A percentile compares a stretch with the other conserved stretches of the same genome.
These are phyloP conservation scores for Lethocerus indicus DNA, from an alignment of 1,140 invertebrate genomes.

Conservation along the genomic window DNA sequence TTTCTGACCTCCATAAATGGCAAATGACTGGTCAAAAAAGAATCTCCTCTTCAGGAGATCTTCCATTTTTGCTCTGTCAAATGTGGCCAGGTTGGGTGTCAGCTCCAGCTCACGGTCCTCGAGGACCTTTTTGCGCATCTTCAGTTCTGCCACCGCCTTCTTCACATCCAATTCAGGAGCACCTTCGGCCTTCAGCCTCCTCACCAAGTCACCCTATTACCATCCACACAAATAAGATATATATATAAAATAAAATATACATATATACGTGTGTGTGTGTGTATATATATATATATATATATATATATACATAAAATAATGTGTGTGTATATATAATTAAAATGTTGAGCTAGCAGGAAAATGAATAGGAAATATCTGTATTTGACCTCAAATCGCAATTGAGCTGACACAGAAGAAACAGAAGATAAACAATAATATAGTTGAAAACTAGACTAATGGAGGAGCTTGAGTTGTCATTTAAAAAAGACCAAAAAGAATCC, in stretches of 20 bases:
- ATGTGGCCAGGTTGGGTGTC: conserved; percentile 48
- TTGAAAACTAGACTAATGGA: too few relatives aligned
- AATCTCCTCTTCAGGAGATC: conserved; percentile 94
- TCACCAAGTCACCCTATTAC: conserved; percentile 67
- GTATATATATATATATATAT: not conserved
- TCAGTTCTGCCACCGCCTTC: conserved; percentile 84
- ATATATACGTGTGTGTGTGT: not conserved
- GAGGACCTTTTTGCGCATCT: conserved; percentile 73
- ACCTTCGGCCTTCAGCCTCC: conserved; percentile 66
- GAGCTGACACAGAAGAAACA: too few relatives aligned
- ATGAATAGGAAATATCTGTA: not conserved
- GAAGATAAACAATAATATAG: too few relatives aligned
- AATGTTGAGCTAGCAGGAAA: not conserved
- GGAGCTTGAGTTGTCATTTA: too few relatives aligned
- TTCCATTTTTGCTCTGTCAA: conserved; percentile 90
- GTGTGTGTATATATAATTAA: not conserved
- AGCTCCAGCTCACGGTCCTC: conserved; percentile 88
- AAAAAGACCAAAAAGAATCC: too few relatives aligned
- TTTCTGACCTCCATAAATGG: conserved; percentile 98
- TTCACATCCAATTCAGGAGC: conserved; percentile 85
- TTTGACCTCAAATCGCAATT: not conserved
- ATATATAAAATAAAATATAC: not conserved
- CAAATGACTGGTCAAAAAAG: conserved; percentile 97
- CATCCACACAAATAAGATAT: conserved; percentile 10
- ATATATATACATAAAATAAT: not conserved